These are phyloP conservation scores for Geotrupes spiniger DNA, from an alignment of 2,888 invertebrate genomes.

Conservation along the genomic window DNA sequence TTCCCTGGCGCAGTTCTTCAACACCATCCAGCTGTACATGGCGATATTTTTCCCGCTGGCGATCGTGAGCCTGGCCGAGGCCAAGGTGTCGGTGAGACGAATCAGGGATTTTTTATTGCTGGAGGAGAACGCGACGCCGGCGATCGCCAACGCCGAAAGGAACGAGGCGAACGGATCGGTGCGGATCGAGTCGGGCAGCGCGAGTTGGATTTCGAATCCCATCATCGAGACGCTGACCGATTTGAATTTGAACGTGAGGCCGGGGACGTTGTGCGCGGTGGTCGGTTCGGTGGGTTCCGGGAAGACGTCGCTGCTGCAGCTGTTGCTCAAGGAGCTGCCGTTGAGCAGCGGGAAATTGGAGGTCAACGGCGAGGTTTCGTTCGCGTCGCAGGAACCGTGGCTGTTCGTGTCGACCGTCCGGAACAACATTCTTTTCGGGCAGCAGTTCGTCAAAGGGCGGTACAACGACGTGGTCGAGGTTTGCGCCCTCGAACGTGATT, in stretches of 20 bases:
- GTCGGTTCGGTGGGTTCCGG: slow-evolving; percentile 68
- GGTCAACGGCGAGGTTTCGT: slow-evolving; percentile 64
- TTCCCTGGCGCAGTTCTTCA: slow-evolving; percentile 75
- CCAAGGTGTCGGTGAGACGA: slow-evolving; percentile 61
- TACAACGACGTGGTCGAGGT: slow-evolving; percentile 55
- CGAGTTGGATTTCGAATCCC: slow-evolving; percentile 42
- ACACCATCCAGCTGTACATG: slow-evolving; percentile 66
- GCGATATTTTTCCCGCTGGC: slow-evolving; percentile 65
- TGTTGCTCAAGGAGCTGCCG: slow-evolving; percentile 70
- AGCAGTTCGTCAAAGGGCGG: slow-evolving; percentile 56
- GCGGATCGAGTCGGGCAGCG: slow-evolving; percentile 29
- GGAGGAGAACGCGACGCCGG: slow-evolving; percentile 45
- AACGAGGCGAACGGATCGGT: slow-evolving; percentile 30
- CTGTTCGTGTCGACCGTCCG: slow-evolving; percentile 66
- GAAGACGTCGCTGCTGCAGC: slow-evolving; percentile 66
- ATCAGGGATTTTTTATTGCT: slow-evolving; percentile 55
- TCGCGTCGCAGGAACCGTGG: slow-evolving; percentile 81
- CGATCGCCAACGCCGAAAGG: slow-evolving; percentile 34
- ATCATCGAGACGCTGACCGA: slow-evolving; percentile 51
- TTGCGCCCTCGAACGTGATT: slow-evolving; percentile 65
- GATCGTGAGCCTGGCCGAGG: slow-evolving; percentile 61
- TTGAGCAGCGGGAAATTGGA: slow-evolving; percentile 59
- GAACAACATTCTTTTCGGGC: slow-evolving; percentile 79
- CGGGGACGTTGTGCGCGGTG: slow-evolving; percentile 53
- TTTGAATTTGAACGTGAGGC: slow-evolving; percentile 52